Base-by-base conservation (phyloP, 2,888 invertebrate genomes). In the Phaedon cochleariae region DNA sequence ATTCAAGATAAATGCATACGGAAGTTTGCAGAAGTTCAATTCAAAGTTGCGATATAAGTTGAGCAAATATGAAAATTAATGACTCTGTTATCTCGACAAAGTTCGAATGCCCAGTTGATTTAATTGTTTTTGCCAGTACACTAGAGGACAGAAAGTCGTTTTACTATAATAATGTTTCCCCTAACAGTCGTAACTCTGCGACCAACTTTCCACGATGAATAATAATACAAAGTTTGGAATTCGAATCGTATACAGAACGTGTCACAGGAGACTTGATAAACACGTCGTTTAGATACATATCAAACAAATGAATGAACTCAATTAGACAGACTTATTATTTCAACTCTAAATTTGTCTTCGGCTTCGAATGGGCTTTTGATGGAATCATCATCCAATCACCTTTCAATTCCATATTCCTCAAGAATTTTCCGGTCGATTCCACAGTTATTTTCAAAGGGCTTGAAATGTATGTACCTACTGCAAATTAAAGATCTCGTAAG, bases 61-160 rank as follows among this genome's bases (percentile, higher is more conserved):
- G 15, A 15, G 26, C 26, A 17, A 21, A 49, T 34, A 54, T 34
- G 48, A 29, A 61, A 64, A 73, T 76, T 71, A 75, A 76, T 72
- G 75, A 73, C 67, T 73, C 71, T 66, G 74, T 69, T 74, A 73
- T 76, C 75, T 74, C 73, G 58, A 45, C 69, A 67, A 71, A 72
- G 71, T 74, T 71, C 68, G 70, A 73, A 74, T 71, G 71, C 69
- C 70, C 74, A 69, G 71, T 73, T 73, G 67, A 71, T 74, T 73
- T 66, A 70, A 75, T 72, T 73, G 76, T 76, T 76, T 75, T 76
- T 75, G 71, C 65, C 69, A 45, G 45, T 57, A 26, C 15, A 60
- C 57, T 45, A 31, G 57, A 61, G 71, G 72, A 70, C 71, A 72
- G 71, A 67, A 73, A 74, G 67, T 74, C 71, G 72, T 76, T 75